These are phyloP conservation scores for Schizothorax lantsangensis DNA, from an alignment of 2,797 vertebrate genomes.

Conservation along the genomic window DNA sequence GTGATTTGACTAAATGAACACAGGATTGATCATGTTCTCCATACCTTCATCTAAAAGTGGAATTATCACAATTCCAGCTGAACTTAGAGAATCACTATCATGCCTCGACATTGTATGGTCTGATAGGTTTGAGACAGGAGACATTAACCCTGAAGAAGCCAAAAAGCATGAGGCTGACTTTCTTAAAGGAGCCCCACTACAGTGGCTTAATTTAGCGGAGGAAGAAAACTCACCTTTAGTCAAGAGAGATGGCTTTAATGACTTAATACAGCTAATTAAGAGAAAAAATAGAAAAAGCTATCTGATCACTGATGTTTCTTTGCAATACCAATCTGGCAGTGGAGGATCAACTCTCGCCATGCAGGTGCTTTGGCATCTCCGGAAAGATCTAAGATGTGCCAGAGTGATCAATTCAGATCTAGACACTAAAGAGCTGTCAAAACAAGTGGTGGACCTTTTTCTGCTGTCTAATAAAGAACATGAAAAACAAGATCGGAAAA, in stretches of 20 bases:
- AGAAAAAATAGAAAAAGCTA: accelerated
- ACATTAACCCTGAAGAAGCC: not conserved
- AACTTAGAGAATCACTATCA: not conserved
- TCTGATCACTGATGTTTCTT: not conserved
- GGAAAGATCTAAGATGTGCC: too few relatives aligned
- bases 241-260: not conserved
- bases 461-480: too few relatives aligned
- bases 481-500: too few relatives aligned
- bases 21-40: not conserved
- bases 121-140: not conserved
- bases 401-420: too few relatives aligned
- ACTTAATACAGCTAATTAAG: not conserved
- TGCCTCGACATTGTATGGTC: not conserved
- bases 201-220: not conserved
- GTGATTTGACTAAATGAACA: not conserved
- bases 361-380: too few relatives aligned
- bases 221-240: not conserved
- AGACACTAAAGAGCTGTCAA: too few relatives aligned
- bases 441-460: too few relatives aligned
- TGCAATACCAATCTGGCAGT: too few relatives aligned
- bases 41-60: not conserved
- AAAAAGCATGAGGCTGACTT: not conserved
- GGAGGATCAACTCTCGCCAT: too few relatives aligned
- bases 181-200: not conserved
- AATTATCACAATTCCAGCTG: not conserved